Base-by-base conservation (phyloP, 64 coral and sea anemone species). In the Pocillopora verrucosa region DNA sequence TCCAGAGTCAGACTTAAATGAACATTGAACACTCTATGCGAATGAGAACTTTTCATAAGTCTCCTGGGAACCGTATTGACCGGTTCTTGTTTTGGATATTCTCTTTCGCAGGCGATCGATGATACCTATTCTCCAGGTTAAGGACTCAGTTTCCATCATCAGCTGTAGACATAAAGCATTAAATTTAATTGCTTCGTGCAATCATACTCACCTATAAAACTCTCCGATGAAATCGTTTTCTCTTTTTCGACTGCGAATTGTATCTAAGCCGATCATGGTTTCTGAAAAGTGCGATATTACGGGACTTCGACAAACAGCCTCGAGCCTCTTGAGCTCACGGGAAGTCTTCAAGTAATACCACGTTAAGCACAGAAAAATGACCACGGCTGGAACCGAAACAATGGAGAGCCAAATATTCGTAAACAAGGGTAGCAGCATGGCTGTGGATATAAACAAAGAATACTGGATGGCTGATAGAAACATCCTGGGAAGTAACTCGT, bases 271-370 rank as follows among this genome's bases (percentile, higher is more conserved):
- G 24, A 76, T 82, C 16, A 92, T 20, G 56, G 90, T 92, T 30
- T 92, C 90, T 25, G 90, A 92, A 38, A 92, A 77, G 51, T 92
- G 90, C 13, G 90, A 92, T 34, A 92, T 86, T 14, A 92, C 80
- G 17, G 90, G 80, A 58, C 90, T 92, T 10, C 74, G 65, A 56
- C 77, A 77, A 10, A 89, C 16, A 11, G 87, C 69, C 65, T 89
- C 87, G 4, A 89, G 69, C 51, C 87, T 89, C 30, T 76, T 58
- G 16, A 89, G 69, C 38, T 89, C 87, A 7, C 87, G 30, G 7
- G 87, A 89, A 4, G 74, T 65, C 59, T 68, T 76, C 59, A 89
- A 60, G 25, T 89, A 89, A 78, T 78, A 89, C 14, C 10, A 63
- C 5, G 58, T 60, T 24, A 89, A 16, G 11, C 63, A 56, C 17